phyloP scores from a whole-genome alignment of 2,113 vertebrate genomes.

The Furnarius figulus region DNA sequence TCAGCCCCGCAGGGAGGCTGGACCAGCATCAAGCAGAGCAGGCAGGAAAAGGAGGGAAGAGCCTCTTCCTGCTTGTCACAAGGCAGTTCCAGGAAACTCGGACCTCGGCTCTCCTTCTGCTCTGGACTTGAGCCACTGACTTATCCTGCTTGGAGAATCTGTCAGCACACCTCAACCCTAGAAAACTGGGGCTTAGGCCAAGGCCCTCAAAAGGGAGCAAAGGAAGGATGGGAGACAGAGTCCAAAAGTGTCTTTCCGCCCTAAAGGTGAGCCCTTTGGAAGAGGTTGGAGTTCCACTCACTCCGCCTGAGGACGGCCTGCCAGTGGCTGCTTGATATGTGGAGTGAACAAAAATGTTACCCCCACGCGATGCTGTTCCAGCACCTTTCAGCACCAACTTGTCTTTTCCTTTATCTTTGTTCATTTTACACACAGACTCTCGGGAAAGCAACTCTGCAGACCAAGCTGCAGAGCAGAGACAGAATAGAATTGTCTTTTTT shows the following conservation, averaged over 20 bases:
- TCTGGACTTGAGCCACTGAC: conserved; percentile 23
- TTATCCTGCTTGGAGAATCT: background rate
- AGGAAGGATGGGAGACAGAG: conserved; percentile 41
- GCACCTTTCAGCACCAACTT: conserved; percentile 51
- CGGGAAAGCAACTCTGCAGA: conserved; percentile 45
- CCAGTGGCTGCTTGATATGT: conserved; percentile 29
- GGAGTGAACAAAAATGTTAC: conserved; percentile 36
- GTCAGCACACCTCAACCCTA: conserved; percentile 48
- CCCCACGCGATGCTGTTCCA: background rate
- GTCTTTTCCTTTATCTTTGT: conserved; percentile 38
- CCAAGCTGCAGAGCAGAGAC: conserved; percentile 36
- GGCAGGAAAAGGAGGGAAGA: conserved; percentile 17
- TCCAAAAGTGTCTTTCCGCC: conserved; percentile 47
- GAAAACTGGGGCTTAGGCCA: conserved; percentile 33
- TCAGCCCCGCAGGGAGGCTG: background rate
- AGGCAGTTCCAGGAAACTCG: background rate
- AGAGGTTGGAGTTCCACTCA: background rate
- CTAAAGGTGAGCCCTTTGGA: conserved; percentile 55
- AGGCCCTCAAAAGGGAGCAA: conserved; percentile 30
- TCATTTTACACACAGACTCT: background rate
- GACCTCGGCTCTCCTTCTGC: conserved; percentile 1
- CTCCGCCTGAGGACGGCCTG: background rate
- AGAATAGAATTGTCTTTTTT: conserved; percentile 12
- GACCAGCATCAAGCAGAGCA: background rate
- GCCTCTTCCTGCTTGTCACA: conserved; percentile 17